Percentiles rank a stretch among this genome's conserved stretches.
Conservation (phyloP, 2,113 vertebrate genomes). For the Saccopteryx leptura region DNA sequence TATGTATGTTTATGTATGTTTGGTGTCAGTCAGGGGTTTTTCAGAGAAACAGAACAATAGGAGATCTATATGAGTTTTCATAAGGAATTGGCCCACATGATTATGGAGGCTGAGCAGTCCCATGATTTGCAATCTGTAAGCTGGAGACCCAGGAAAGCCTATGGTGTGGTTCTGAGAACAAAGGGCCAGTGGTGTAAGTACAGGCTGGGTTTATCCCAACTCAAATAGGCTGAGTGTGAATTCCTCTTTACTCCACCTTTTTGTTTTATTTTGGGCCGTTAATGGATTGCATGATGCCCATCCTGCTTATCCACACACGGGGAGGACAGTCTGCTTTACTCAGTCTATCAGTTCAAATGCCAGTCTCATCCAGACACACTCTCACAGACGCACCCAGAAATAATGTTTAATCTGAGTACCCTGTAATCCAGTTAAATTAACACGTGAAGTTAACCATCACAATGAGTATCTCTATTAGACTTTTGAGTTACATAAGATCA, state of each 20-base stretch:
- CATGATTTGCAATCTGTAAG: not conserved
- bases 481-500: not conserved
- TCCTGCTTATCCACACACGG: not conserved
- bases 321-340: not conserved
- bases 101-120: not conserved
- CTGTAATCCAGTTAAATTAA: not conserved
- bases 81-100: not conserved
- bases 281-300: not conserved
- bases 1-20: not conserved
- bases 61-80: slow-evolving; percentile 12
- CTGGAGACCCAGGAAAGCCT: not conserved
- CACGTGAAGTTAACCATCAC: not conserved
- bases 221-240: not conserved
- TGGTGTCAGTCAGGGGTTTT: not conserved
- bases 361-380: not conserved
- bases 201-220: not conserved
- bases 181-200: not conserved
- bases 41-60: slow-evolving; percentile 1
- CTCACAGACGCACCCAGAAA: not conserved
- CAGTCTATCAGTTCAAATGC: not conserved
- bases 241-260: not conserved
- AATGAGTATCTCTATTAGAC: not conserved
- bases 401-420: not conserved
- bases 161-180: not conserved
- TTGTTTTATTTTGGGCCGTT: not conserved